Evolutionary conservation across 2,888 invertebrate genomes (phyloP).

Genomic region (Eupsilia transversa): DNA sequence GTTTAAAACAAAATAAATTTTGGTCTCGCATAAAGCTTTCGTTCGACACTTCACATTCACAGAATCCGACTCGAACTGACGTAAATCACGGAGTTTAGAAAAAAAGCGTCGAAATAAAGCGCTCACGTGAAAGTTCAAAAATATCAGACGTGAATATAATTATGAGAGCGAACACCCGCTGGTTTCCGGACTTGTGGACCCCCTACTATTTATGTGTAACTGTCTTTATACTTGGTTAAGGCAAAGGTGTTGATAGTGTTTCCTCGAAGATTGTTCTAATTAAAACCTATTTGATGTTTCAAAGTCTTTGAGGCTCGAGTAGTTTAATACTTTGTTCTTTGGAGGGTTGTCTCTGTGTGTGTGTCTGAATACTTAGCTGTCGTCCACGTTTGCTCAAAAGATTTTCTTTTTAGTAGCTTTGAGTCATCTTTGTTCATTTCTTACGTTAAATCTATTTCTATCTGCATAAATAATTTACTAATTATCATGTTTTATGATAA

Average conservation of each 20-base stretch:
- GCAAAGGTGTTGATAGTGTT: conserved; percentile 36
- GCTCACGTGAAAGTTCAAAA: conserved; percentile 89
- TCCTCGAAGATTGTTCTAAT: conserved; percentile 3
- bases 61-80: conserved; percentile 84
- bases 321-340: neutral
- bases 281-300: conserved; percentile 12
- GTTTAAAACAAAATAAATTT: conserved; percentile 88
- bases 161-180: conserved; percentile 88
- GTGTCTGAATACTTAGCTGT: too few species aligned
- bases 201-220: conserved; percentile 77
- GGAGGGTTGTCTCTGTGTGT: too few species aligned
- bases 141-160: conserved; percentile 90
- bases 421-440: neutral
- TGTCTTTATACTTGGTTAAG: conserved; percentile 33
- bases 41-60: conserved; percentile 86
- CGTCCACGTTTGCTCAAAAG: neutral
- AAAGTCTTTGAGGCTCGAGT: neutral
- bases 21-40: conserved; percentile 86
- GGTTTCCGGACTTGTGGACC: conserved; percentile 83
- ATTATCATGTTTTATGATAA: neutral
- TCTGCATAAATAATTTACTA: neutral
- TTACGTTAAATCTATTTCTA: too few species aligned
- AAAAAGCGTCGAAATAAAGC: conserved; percentile 86
- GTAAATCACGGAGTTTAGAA: conserved; percentile 89
- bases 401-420: neutral